Conservation (phyloP, 23 tunicate species). For the Trididemnum nubilum region DNA sequence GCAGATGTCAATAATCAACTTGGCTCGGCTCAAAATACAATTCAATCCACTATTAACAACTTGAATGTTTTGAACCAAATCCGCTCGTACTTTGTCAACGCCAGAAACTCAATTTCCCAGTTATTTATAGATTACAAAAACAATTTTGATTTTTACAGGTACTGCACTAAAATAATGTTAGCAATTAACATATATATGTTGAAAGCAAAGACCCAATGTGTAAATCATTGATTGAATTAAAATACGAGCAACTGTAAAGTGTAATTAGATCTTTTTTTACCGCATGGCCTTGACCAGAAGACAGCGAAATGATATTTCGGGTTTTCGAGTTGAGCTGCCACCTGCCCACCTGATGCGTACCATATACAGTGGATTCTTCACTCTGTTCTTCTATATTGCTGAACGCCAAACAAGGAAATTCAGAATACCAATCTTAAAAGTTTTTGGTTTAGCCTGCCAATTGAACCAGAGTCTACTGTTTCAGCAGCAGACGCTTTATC, state of each 20-base stretch:
- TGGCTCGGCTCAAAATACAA: neutral
- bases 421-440: neutral
- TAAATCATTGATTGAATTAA: too few relatives aligned
- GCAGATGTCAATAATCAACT: neutral
- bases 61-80: neutral
- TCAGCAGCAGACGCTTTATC: neutral
- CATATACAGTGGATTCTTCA: too few relatives aligned
- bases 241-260: too few relatives aligned
- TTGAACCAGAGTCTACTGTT: neutral
- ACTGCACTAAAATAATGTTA: too few relatives aligned
- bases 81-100: neutral
- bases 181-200: too few relatives aligned
- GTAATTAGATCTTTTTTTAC: too few relatives aligned
- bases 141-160: neutral
- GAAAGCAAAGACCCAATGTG: too few relatives aligned
- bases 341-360: too few relatives aligned
- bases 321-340: too few relatives aligned
- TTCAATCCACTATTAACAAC: neutral
- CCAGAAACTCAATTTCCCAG: too few relatives aligned
- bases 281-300: too few relatives aligned
- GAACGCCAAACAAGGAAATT: slow-evolving; percentile 5
- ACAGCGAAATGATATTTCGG: too few relatives aligned
- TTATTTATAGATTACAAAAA: neutral
- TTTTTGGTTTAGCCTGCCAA: neutral
- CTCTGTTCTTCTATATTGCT: slow-evolving; percentile 7